These are phyloP conservation scores for Heterodera filipjevi DNA, from an alignment of 2,888 invertebrate species.

Conservation along the genomic window DNA sequence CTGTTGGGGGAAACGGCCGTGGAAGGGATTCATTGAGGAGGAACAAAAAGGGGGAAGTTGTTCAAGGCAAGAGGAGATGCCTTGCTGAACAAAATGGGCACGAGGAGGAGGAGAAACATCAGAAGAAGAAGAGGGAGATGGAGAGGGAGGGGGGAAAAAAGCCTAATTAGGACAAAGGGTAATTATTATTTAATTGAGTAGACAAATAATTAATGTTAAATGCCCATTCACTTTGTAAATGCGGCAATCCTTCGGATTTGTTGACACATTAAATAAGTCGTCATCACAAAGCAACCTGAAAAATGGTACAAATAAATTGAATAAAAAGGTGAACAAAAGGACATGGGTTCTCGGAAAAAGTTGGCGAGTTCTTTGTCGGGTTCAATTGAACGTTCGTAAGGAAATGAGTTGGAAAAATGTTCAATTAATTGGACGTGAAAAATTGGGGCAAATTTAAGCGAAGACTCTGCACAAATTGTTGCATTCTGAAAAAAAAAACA, in stretches of 20 bases:
- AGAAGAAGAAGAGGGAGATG: not conserved
- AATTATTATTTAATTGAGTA: not conserved
- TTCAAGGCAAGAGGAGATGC: not conserved
- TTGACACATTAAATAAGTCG: not conserved
- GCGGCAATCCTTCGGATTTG: not conserved
- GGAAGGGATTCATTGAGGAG: constrained; percentile 3
- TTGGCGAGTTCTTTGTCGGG: not conserved
- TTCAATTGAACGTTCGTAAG: not conserved
- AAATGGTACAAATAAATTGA: not conserved
- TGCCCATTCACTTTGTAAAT: not conserved
- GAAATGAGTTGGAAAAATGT: too few species aligned
- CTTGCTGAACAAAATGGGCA: not conserved
- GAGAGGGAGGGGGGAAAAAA: not conserved
- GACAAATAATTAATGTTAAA: not conserved
- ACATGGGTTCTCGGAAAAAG: constrained; percentile 3
- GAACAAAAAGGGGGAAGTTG: not conserved
- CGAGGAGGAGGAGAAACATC: not conserved
- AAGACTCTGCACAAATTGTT: not conserved
- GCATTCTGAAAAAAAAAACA: not conserved
- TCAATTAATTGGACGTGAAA: constrained; percentile 1
- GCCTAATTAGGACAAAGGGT: not conserved
- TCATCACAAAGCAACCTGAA: not conserved
- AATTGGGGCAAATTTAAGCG: not conserved
- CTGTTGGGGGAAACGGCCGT: constrained; percentile 11
- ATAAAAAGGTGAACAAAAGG: not conserved